A percentile compares a stretch with the other conserved stretches of the same genome.
These are phyloP conservation scores for Drosophila pachea DNA, from an alignment of 1,140 invertebrate species.

Conservation along the genomic window DNA sequence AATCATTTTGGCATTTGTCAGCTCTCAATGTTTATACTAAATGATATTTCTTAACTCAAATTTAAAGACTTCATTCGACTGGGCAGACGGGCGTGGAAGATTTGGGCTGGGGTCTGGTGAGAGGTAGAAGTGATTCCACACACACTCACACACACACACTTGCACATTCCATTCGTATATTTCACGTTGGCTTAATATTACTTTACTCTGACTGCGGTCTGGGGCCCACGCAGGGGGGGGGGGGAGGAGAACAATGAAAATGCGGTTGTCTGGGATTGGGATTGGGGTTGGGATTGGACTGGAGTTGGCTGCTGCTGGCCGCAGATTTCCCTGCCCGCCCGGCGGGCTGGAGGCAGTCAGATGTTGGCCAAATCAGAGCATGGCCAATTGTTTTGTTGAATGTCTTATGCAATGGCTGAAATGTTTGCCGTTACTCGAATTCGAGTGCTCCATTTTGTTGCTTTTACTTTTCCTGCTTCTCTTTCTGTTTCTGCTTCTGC, in stretches of 20 bases:
- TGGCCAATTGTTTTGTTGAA: slow-evolving; percentile 70
- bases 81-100: too few relatives aligned
- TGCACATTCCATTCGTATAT: too few relatives aligned
- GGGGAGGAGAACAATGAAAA: too few relatives aligned
- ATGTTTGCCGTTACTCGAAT: slow-evolving; percentile 28
- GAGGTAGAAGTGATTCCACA: slow-evolving; percentile 32
- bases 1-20: neutral
- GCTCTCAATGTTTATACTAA: too few relatives aligned
- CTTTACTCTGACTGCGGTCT: too few relatives aligned
- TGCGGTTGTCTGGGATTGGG: slow-evolving; percentile 31
- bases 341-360: slow-evolving; percentile 1
- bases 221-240: too few relatives aligned
- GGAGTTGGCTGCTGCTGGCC: slow-evolving; percentile 11
- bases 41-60: too few relatives aligned
- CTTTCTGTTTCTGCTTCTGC: slow-evolving; percentile 18
- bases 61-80: slow-evolving; percentile 8
- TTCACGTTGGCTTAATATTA: too few relatives aligned
- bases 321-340: too few relatives aligned
- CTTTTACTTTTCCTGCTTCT: slow-evolving; percentile 48
- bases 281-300: slow-evolving; percentile 59
- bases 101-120: slow-evolving; percentile 26
- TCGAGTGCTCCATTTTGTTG: slow-evolving; percentile 37
- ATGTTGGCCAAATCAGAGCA: slow-evolving; percentile 75
- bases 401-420: slow-evolving; percentile 59
- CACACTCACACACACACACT: too few relatives aligned